Evolutionary conservation across 2,888 invertebrate species (phyloP), one percentile per base, ranked within the genome.

Genomic region (Trichacis sp.): DNA sequence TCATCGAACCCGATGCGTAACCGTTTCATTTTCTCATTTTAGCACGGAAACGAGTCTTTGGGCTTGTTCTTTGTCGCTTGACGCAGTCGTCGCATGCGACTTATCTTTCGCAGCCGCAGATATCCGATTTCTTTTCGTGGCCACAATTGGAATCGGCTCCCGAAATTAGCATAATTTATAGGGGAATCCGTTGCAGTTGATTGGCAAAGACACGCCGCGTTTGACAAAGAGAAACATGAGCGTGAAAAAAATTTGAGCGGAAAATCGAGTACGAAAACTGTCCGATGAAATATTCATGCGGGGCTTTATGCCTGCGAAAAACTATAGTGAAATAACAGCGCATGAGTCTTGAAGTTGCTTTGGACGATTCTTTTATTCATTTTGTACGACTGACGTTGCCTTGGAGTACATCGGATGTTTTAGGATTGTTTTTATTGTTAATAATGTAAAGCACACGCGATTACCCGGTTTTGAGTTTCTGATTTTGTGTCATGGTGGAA

Each of bases 231-330:
- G 20, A 46, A 5, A 46, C 24, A 40, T 9, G 36, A 20, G 18
- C 42, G 52, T 48, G 46, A n/a, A 57, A 48, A 57, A 43, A 45
- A 45, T 47, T 64, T 58, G 43, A 59, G 49, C 51, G 45, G 46
- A 36, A 48, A 18, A 42, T 40, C 24, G 48, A 19, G n/a, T 14
- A 19, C 15, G 51, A 20, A 29, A 51, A 40, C 36, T 30, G 19
- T 20, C 24, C 36, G 17, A 64, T 64, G 63, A 64, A 64, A 64
- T 58, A 64, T 64, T 58, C 57, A 58, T 64, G 58, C 11, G 33
- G 18, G 14, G 29, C 17, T 18, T 17, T 30, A 24, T n/a, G n/a
- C 42, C 17, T 45, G 45, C 40, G 58, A 51, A 51, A 51, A 58
- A 58, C 40, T 46, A 58, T n/a, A n/a, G n/a, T n/a, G n/a, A n/a